Evolutionary conservation across 2,113 vertebrate genomes (phyloP), one percentile per base, ranked within the genome.

Genomic region (Aegotheles bennettii): DNA sequence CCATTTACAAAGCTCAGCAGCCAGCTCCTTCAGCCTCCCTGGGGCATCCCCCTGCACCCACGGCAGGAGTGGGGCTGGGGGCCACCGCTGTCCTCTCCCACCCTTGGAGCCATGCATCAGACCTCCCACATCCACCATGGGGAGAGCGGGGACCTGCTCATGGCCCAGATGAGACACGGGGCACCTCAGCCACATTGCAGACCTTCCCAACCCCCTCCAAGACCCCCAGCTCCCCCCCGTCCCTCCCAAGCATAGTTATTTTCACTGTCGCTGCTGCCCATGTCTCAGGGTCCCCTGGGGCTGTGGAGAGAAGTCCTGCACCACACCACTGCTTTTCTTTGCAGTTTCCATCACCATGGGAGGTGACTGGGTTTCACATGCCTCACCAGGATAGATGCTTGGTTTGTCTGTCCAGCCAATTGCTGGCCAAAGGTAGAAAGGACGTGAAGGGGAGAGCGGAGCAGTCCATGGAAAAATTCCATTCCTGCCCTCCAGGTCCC

Each of bases 1-100:
- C 84, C 96, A 95, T 94, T 70, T 91, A 95, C 82, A 97, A 96
- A 91, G 93, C 90, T 94, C 90, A 19, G 57, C 45, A 68, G 16
- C 47, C 1, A 0, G n/a, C 64, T 92, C 63, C 61, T 93, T 42
- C 0, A 1, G 33, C 83, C 60, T 73, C 84, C 38, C 63, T 16
- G 33, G 19, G 73, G 56, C 2, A 6, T 42, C 29, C 10, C 6
- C 23, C 63, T 64, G 70, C 57, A 23, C 57, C 10, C 2, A 0
- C n/a, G n/a, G 23, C 68, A 74, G 54, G 38, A 94, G 59, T 1
- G 0, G 47, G 47, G 42, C 65, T 64, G 60, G 25, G n/a, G 42
- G 28, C 42, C 29, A 31, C 50, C 0, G 0, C 13, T 7, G 1
- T 68, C 83, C 40, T 67, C 38, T 61, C 59, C 68, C 7, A 3